phyloP scores from a whole-genome alignment of 2,888 invertebrate genomes.

The Drosophila lacicola region DNA sequence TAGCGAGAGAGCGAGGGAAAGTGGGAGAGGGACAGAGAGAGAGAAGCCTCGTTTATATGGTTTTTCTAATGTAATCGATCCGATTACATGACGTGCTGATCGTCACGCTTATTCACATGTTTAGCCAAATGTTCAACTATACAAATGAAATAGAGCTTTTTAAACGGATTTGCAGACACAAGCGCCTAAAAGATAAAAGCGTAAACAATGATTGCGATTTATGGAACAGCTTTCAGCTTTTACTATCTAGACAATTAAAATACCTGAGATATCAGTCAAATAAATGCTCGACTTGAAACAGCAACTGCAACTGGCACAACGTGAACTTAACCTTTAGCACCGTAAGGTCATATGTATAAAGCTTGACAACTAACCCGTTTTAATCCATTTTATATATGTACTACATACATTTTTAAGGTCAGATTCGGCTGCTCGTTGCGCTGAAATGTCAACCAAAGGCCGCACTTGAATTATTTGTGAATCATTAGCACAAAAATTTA shows the following conservation, averaged over 20 bases:
- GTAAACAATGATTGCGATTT: constrained; percentile 22
- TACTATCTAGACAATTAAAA: constrained; percentile 7
- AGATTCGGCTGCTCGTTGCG: neutral
- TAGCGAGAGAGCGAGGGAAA: neutral
- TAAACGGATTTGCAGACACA: constrained; percentile 2
- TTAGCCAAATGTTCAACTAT: constrained; percentile 11
- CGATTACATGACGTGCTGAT: constrained; percentile 21
- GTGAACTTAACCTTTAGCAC: constrained; percentile 17
- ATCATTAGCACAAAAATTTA: constrained; percentile 2
- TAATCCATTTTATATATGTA: neutral
- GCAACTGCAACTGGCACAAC: neutral
- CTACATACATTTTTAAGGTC: neutral
- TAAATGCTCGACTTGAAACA: neutral
- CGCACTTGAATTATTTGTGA: constrained; percentile 13
- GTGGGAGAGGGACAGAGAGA: neutral
- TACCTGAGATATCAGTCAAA: constrained; percentile 8
- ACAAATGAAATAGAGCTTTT: constrained; percentile 19
- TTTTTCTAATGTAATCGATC: constrained; percentile 17
- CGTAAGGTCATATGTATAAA: constrained; percentile 1
- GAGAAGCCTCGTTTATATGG: constrained; percentile 5
- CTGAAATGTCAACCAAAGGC: constrained; percentile 9
- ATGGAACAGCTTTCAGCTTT: neutral
- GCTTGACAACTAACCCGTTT: constrained; percentile 20
- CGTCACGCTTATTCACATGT: constrained; percentile 10
- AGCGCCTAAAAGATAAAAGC: constrained; percentile 25